Base-by-base conservation (phyloP, 2,888 invertebrate species). In the Epinotia brunnichana region DNA sequence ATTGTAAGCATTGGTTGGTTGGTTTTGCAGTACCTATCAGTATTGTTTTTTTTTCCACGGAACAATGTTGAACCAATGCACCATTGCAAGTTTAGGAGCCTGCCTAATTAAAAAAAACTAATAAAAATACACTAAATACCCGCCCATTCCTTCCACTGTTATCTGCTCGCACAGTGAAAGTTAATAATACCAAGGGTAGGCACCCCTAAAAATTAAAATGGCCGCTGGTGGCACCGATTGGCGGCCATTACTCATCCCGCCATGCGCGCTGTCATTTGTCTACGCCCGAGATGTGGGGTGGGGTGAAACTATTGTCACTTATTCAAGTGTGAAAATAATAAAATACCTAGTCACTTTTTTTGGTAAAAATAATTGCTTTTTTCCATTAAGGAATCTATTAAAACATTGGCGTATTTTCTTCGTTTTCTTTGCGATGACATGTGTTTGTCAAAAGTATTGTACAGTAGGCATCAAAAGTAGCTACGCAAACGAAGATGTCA, bases 141-240 rank as follows among this genome's bases (percentile, higher is more conserved):
- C 62, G 13, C 62, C 56, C 44, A 21, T 39, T 61, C 54, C 41
- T 69, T 39, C 24, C 10, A 51, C 39, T 69, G 54, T 66, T 41
- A 66, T 66, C 66, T 64, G 53, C 41, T 56, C n/a, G 35, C 41
- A 66, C 66, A 66, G 29, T 17, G 63, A 66, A 62, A 66, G 71
- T 71, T 88, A 89, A 87, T 85, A 88, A 85, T 84, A 80, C 19
- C 79, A 86, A 86, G 91, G 92, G 90, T 88, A 85, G 85, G 80
- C 84, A 88, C 91, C 92, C 92, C 89, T 90, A 90, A 91, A 90
- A 92, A 92, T 92, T 91, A 92, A 93, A 92, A 93, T 93, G 92
- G 92, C 92, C 86, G 91, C 89, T 82, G 79, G 48, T 51, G 41
- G 39, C 17, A 39, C 41, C 92, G 91, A 92, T 92, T 92, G 93